phyloP scores from a whole-genome alignment of 2,888 invertebrate species.

The Cephus pulcher region DNA sequence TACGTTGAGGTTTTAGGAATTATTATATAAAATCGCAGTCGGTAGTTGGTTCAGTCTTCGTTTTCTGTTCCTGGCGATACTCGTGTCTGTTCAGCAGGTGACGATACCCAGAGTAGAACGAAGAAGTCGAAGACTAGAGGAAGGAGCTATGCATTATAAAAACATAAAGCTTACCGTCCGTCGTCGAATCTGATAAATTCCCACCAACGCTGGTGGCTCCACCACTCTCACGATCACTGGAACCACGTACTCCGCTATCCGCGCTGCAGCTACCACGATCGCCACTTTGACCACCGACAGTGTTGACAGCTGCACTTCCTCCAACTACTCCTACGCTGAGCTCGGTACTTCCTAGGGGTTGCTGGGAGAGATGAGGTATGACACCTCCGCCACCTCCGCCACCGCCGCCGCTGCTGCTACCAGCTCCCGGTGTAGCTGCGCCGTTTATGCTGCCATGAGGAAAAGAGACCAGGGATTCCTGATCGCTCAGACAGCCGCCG shows the following conservation, averaged over 20 bases:
- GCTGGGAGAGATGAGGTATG: constrained; percentile 65
- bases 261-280: constrained; percentile 89
- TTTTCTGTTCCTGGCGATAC: neutral
- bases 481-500: constrained; percentile 79
- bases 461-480: constrained; percentile 83
- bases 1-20: constrained; percentile 23
- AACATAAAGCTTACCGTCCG: constrained; percentile 71
- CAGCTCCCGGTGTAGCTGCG: constrained; percentile 66
- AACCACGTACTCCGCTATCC: constrained; percentile 86
- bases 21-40: neutral
- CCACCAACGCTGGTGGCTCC: constrained; percentile 86
- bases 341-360: constrained; percentile 57
- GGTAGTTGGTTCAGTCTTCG: neutral
- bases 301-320: constrained; percentile 68
- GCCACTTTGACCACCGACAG: constrained; percentile 68
- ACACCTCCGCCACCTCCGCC: constrained; percentile 49
- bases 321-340: constrained; percentile 46
- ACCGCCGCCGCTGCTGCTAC: constrained; percentile 57
- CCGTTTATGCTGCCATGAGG: constrained; percentile 72
- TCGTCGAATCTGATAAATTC: constrained; percentile 84
- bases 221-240: constrained; percentile 83
- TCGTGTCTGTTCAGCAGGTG: neutral
- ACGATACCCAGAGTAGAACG: neutral
- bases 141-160: neutral
- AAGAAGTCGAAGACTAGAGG: neutral